Evolutionary conservation across 53 echinoderm and acorn worm genomes (phyloP), one percentile per base, ranked within the genome.

Genomic region (Hippasteria phrygiana): DNA sequence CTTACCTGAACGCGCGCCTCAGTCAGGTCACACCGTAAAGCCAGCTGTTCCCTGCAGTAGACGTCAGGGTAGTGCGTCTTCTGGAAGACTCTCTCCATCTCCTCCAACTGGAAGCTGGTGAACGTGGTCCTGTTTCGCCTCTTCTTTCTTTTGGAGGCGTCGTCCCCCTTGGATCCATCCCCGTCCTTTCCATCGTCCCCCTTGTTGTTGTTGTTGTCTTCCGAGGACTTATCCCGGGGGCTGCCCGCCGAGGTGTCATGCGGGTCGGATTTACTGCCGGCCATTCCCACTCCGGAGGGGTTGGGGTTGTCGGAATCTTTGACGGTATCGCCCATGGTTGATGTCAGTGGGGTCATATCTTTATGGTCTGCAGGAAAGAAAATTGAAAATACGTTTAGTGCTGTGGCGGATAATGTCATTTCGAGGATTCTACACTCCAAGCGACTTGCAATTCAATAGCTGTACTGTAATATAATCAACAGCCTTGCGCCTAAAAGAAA

Each of bases 61-160:
- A 98, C 98, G 78, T 98, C 98, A 0, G 98, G 98, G 62, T 98
- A 98, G 62, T 98, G 98, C 11, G 98, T 98, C 74, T 93, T 95
- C 87, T 98, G 98, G 86, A 98, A 98, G 18, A 98, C 98, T 64
- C 93, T 92, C 45, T 98, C 98, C 98, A 98, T 98, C 66, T 98
- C 98, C 29, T 98, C 98, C 22, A 98, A 80, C 53, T 98, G 98
- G 86, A 96, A 98, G 64, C 98, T 98, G 7, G 98, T 98, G 86
- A 98, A 98, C 40, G 98, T 98, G 55, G 98, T 98, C 72, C 98
- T 75, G 77, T 98, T 98, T 14, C 98, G 76, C 62, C 98, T 88
- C 88, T 98, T 98, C 91, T 98, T 98, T 86, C 98, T 83, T 80
- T 98, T 98, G 39, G 89, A 93, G 71, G 91, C 95, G 86, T 96